Conservation (phyloP, 1,140 invertebrate genomes). For the Aphidius ervi region DNA sequence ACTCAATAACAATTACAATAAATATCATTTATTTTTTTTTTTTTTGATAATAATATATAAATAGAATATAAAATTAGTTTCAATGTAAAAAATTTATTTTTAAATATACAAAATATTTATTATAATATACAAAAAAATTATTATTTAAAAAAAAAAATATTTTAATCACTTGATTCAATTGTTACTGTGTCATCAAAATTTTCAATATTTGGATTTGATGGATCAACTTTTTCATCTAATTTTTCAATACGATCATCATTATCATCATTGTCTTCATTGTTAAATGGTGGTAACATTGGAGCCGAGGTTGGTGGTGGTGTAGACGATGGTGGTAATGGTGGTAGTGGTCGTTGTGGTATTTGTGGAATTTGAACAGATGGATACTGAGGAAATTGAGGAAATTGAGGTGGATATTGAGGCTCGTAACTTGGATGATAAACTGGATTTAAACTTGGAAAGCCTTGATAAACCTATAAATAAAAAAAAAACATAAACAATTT, state of each 20-base stretch:
- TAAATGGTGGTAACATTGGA: slow-evolving; percentile 12
- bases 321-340: not conserved
- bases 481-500: slow-evolving; percentile 1
- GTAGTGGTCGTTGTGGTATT: too few relatives aligned
- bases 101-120: too few relatives aligned
- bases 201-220: slow-evolving; percentile 10
- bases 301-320: slow-evolving; percentile 17
- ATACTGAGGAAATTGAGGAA: too few relatives aligned
- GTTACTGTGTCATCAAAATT: slow-evolving; percentile 27
- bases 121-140: too few relatives aligned
- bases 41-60: not conserved
- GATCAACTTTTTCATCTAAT: slow-evolving; percentile 34
- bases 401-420: too few relatives aligned
- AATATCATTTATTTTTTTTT: not conserved
- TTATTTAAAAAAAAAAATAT: slow-evolving; percentile 1
- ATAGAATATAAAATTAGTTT: not conserved
- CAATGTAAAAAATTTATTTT: too few relatives aligned
- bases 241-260: slow-evolving; percentile 36
- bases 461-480: slow-evolving; percentile 1
- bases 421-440: not conserved
- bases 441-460: slow-evolving; percentile 2
- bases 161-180: slow-evolving; percentile 26
- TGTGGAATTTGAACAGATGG: too few relatives aligned
- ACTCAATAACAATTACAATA: too few relatives aligned
- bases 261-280: slow-evolving; percentile 20